Conservation (phyloP, 2,113 vertebrate genomes). For the Perccottus glenii region DNA sequence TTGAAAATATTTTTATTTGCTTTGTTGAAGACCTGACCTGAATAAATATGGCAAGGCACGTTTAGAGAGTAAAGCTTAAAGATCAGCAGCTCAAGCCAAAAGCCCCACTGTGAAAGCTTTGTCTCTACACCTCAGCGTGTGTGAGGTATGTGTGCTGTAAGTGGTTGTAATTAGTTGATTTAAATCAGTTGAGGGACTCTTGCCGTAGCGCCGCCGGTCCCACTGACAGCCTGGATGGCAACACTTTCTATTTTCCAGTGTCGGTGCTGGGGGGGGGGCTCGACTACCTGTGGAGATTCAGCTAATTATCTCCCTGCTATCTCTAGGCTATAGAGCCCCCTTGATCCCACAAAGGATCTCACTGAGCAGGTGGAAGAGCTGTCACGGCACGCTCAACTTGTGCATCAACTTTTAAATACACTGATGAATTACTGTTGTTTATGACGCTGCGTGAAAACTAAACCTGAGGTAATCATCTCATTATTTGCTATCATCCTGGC, state of each 20-base stretch:
- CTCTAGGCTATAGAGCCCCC: slow-evolving; percentile 33
- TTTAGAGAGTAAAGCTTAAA: too few relatives aligned
- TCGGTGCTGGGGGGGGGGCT: slow-evolving; percentile 38
- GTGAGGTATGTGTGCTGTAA: slow-evolving; percentile 21
- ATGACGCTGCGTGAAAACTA: background rate
- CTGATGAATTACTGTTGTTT: background rate
- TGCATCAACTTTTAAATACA: slow-evolving; percentile 2
- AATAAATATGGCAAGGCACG: too few relatives aligned
- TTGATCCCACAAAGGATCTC: background rate
- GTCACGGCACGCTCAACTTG: slow-evolving; percentile 11
- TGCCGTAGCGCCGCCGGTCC: slow-evolving; percentile 51
- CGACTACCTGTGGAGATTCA: slow-evolving; percentile 59
- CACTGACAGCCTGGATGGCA: slow-evolving; percentile 52
- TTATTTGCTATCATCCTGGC: background rate
- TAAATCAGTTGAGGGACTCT: slow-evolving; percentile 59
- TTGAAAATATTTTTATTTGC: too few relatives aligned
- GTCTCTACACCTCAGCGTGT: background rate
- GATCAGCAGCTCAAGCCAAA: too few relatives aligned
- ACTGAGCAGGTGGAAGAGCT: slow-evolving; percentile 26
- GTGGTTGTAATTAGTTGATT: slow-evolving; percentile 62
- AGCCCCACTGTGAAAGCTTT: too few relatives aligned
- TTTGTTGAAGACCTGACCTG: too few relatives aligned
- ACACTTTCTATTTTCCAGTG: slow-evolving; percentile 50
- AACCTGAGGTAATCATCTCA: background rate
- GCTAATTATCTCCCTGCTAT: slow-evolving; percentile 68